Base-by-base conservation (phyloP, 1,140 invertebrate genomes). In the Temnothorax longispinosus region DNA sequence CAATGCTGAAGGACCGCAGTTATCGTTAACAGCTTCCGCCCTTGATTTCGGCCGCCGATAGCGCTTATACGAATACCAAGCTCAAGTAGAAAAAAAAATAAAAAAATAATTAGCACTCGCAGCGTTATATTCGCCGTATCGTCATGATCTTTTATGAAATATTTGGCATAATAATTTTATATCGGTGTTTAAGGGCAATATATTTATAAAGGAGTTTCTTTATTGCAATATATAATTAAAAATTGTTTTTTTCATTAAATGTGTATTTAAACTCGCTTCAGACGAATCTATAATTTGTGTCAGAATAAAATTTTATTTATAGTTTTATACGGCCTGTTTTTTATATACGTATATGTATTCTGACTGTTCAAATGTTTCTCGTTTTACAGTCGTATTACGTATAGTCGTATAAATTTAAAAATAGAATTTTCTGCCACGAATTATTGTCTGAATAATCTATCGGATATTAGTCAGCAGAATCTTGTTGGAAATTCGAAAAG, bases 21-120 rank as follows among this genome's bases (percentile, higher is more conserved):
- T 89, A 90, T 90, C 88, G 58, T 58, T 52, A 32, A 67, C 35
- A 54, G 74, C 72, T 84, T 90, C 89, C 88, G 85, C 35, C 60
- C 74, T 81, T 60, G 77, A 89, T 90, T 89, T 87, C 60, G 54
- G 2, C 15, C 27, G 15, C 44, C 32, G 84, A 85, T 78, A 47
- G 7, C 11, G 82, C 3, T 62, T 76, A 54, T 82, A 50, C 69
- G 27, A 64, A 81, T 44, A 58, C 15, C n/a, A 76, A 15, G 1
- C n/a, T 32, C 44, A 8, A 58, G 21, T 21, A 10, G 0, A 38
- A 84, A 21, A 58, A 15, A 21, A 38, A 38, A 54, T 44, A 41
- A 58, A 47, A 15, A 35, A 32, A 60, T 44, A 27, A 44, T 2
- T 2, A 32, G n/a, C 60, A 27, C 50, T 21, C 47, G 27, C 41